Percentiles rank a stretch among this genome's conserved stretches.
Evolutionary conservation across 2,113 vertebrate genomes (phyloP).

Genomic region (Prochilodus magdalenae): DNA sequence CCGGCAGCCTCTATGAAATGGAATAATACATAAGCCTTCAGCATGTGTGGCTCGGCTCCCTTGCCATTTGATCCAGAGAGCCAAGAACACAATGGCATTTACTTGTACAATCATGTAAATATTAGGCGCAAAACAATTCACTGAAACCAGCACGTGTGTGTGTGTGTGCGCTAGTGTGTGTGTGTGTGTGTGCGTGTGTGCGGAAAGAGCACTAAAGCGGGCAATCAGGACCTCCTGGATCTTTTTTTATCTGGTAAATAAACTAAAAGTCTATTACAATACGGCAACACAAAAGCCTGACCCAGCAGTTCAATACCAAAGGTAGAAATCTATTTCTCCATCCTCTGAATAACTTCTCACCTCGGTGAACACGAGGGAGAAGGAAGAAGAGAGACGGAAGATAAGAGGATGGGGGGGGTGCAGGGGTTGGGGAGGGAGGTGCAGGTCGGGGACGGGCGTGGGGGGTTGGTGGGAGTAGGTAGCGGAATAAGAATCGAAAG

Average conservation of each 20-base stretch:
- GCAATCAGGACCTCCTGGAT: conserved; percentile 45
- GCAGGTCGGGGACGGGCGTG: neutral
- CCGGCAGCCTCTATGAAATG: conserved; percentile 58
- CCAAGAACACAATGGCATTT: conserved; percentile 66
- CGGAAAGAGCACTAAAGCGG: conserved; percentile 32
- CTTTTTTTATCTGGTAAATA: conserved; percentile 77
- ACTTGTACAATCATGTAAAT: conserved; percentile 67
- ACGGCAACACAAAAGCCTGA: conserved; percentile 73
- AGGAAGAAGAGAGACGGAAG: conserved; percentile 64
- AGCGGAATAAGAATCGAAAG: conserved; percentile 72
- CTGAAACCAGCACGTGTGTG: conserved; percentile 63
- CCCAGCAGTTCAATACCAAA: conserved; percentile 71
- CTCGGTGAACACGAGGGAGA: conserved; percentile 78
- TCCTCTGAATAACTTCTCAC: conserved; percentile 78
- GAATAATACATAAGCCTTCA: conserved; percentile 62
- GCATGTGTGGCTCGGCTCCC: conserved; percentile 53
- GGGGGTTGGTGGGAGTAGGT: neutral
- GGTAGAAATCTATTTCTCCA: conserved; percentile 75
- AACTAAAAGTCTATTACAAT: conserved; percentile 76
- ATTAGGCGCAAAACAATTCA: conserved; percentile 69
- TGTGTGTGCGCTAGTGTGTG: neutral
- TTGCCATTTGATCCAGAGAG: conserved; percentile 58
- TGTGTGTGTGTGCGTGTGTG: neutral
- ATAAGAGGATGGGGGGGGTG: conserved; percentile 56
- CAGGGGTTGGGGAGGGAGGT: neutral